Percentiles rank a stretch among this genome's conserved stretches.
phyloP scores from a whole-genome alignment of 2,888 invertebrate genomes.

The Strigamia transsilvanica region DNA sequence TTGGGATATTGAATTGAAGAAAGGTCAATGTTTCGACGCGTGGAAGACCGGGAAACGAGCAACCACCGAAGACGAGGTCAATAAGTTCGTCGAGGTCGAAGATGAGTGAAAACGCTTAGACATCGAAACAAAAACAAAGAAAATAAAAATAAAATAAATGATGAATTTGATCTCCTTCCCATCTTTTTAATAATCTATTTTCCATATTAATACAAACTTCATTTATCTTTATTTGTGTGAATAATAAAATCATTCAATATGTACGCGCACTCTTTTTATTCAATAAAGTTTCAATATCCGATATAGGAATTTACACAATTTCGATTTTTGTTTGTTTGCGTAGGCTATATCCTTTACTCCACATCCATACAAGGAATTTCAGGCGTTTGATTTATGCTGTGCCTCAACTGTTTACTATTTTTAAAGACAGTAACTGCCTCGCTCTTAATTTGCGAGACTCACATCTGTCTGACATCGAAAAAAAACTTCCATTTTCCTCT shows the following conservation, averaged over 20 bases:
- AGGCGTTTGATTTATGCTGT: neutral
- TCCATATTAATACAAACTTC: neutral
- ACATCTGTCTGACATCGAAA: neutral
- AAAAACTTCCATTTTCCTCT: neutral
- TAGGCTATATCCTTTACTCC: neutral
- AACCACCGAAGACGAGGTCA: neutral
- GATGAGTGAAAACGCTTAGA: neutral
- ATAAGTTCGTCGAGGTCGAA: neutral
- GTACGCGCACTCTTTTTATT: too few species aligned
- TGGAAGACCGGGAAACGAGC: neutral
- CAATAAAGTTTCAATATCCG: too few species aligned
- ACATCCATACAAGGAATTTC: neutral
- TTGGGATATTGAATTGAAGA: constrained; percentile 8
- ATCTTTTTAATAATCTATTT: neutral
- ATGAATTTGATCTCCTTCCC: neutral
- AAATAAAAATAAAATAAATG: neutral
- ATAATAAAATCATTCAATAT: too few species aligned
- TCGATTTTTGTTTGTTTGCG: neutral
- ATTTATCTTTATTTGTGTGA: neutral
- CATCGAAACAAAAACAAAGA: neutral
- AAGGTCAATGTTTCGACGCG: neutral
- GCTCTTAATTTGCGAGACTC: neutral
- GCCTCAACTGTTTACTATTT: constrained; percentile 2
- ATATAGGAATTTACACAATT: too few species aligned
- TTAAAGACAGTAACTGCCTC: constrained; percentile 8